Conservation (phyloP, 2,888 invertebrate species). For the Callimorpha dominula region DNA sequence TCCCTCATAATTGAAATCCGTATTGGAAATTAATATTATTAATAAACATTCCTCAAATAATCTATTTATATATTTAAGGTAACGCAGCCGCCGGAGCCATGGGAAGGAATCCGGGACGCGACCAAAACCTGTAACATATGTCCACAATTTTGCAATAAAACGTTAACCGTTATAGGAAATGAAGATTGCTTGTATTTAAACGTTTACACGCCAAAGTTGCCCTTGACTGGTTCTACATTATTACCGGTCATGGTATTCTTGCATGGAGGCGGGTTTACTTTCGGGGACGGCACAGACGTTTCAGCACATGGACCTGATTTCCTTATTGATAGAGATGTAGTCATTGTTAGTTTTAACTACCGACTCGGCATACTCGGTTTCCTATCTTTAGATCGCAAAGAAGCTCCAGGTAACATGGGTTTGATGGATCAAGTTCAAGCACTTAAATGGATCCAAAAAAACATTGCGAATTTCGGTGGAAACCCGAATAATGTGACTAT, state of each 20-base stretch:
- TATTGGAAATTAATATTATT: not conserved
- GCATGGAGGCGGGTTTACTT: constrained; percentile 82
- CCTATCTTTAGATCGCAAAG: constrained; percentile 71
- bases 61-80: constrained; percentile 59
- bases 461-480: constrained; percentile 81
- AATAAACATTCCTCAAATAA: not conserved
- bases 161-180: constrained; percentile 82
- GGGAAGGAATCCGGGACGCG: constrained; percentile 89
- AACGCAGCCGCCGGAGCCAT: constrained; percentile 75
- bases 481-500: constrained; percentile 82
- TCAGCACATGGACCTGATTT: constrained; percentile 75
- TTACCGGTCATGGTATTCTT: constrained; percentile 81
- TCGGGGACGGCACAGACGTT: constrained; percentile 77
- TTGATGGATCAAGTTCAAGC: constrained; percentile 84
- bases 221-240: constrained; percentile 40
- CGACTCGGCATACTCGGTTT: constrained; percentile 81
- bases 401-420: constrained; percentile 83
- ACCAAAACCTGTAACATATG: constrained; percentile 88
- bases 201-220: constrained; percentile 87
- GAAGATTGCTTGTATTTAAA: constrained; percentile 90
- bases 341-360: constrained; percentile 79
- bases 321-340: constrained; percentile 75
- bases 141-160: constrained; percentile 87
- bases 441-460: constrained; percentile 83
- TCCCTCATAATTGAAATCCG: not conserved